These are phyloP conservation scores for Aphrocallistes beatrix DNA, from an alignment of 37 sponge, comb jelly and placozoan genomes.

Conservation along the genomic window DNA sequence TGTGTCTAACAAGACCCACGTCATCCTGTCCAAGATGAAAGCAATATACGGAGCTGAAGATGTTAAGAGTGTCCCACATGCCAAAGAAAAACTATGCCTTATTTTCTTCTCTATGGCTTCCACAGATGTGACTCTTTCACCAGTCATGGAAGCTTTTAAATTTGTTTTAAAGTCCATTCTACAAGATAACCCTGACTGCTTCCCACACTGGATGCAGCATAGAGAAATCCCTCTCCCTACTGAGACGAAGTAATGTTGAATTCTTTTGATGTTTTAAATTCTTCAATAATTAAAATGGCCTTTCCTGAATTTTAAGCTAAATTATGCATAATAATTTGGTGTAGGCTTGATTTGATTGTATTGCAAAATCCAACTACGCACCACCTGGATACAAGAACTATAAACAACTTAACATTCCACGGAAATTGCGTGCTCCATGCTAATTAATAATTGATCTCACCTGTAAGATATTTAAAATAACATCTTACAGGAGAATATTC, in stretches of 20 bases:
- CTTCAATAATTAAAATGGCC: no score
- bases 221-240: neutral
- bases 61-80: neutral
- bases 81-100: neutral
- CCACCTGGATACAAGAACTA: no score
- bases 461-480: no score
- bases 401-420: no score
- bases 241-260: neutral
- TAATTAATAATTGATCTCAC: no score
- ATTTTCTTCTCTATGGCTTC: neutral
- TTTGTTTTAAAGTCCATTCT: slow-evolving; percentile 8
- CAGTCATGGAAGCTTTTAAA: neutral
- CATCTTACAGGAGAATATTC: no score
- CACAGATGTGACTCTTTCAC: neutral
- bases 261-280: neutral
- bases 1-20: neutral
- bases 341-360: no score
- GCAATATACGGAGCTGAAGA: neutral
- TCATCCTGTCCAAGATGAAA: neutral
- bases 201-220: neutral
- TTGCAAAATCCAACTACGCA: no score
- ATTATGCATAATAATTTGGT: no score
- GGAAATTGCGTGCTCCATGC: no score
- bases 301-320: no score
- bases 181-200: slow-evolving; percentile 4